Evolutionary conservation across 2,888 invertebrate species (phyloP).

Genomic region (Spisula subtruncata): DNA sequence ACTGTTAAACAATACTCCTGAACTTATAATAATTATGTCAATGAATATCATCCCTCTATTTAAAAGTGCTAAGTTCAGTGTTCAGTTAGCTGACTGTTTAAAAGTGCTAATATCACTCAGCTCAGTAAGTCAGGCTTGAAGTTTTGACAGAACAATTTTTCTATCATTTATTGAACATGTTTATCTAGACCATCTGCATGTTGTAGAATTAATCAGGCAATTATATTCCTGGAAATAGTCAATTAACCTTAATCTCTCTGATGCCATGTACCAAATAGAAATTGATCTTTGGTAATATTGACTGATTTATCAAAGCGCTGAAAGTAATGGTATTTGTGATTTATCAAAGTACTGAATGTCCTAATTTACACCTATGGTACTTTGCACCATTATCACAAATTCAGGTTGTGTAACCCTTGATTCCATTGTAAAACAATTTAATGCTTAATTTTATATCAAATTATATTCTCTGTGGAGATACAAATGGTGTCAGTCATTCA

Average conservation of each 20-base stretch:
- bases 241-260: conserved; percentile 13
- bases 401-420: too few species aligned
- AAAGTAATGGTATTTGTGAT: background rate
- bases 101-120: background rate
- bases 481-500: too few species aligned
- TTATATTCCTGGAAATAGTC: background rate
- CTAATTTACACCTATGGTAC: background rate
- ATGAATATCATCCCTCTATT: too few species aligned
- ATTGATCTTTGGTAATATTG: background rate
- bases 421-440: too few species aligned
- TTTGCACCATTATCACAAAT: too few species aligned
- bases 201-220: background rate
- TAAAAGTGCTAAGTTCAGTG: too few species aligned
- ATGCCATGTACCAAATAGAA: background rate
- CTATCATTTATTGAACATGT: conserved; percentile 15
- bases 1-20: too few species aligned
- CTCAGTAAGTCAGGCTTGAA: background rate
- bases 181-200: background rate
- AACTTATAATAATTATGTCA: too few species aligned
- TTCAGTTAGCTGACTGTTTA: too few species aligned
- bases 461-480: too few species aligned
- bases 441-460: too few species aligned
- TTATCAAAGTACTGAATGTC: background rate
- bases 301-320: conserved; percentile 25
- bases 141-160: background rate